Percentiles rank a stretch among this genome's conserved stretches.
Conservation (phyloP, 2,888 invertebrate genomes). For the Leucophora obtusa region DNA sequence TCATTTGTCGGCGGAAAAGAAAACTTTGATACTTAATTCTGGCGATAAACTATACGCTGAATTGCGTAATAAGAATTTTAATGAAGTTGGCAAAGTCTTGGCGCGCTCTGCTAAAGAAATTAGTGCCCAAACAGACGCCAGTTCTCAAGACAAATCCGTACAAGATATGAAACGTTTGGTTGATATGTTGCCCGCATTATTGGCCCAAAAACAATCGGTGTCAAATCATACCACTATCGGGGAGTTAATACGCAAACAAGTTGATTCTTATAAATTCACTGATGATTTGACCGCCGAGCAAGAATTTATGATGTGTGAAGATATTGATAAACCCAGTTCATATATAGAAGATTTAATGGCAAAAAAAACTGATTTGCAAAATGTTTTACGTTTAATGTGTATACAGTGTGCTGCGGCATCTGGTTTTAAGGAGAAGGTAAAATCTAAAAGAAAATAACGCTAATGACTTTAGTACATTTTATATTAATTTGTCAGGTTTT, state of each 20-base stretch:
- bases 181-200: conserved; percentile 90
- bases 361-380: conserved; percentile 88
- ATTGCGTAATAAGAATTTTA: conserved; percentile 95
- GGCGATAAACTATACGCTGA: conserved; percentile 93
- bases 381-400: conserved; percentile 93
- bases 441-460: background rate
- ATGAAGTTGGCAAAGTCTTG: conserved; percentile 90
- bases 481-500: conserved; percentile 69
- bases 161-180: conserved; percentile 97
- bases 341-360: conserved; percentile 96
- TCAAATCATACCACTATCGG: conserved; percentile 94
- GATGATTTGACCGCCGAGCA: conserved; percentile 91
- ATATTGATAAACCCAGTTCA: conserved; percentile 91
- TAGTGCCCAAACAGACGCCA: conserved; percentile 90
- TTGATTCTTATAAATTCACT: conserved; percentile 86
- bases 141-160: conserved; percentile 92
- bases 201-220: conserved; percentile 92
- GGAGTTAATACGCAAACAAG: conserved; percentile 92
- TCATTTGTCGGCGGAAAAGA: conserved; percentile 81
- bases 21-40: conserved; percentile 90
- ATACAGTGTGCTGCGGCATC: conserved; percentile 95
- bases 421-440: conserved; percentile 93
- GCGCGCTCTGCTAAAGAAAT: conserved; percentile 92
- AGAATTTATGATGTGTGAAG: conserved; percentile 93
- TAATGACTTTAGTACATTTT: background rate